Conservation (phyloP, 2,888 invertebrate genomes). For the Catocala nupta region DNA sequence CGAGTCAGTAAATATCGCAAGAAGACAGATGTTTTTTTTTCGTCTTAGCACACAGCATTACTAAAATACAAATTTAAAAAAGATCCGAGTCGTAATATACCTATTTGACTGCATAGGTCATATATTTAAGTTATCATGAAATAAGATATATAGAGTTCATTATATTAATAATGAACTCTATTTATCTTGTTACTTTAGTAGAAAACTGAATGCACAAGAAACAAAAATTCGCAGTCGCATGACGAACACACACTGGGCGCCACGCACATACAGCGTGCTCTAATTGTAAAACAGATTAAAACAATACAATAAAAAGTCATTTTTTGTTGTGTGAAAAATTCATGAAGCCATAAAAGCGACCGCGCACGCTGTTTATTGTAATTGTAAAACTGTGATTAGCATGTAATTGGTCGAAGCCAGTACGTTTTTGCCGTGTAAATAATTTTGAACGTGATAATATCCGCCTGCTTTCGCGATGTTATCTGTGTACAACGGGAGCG, state of each 20-base stretch:
- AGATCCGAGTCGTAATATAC: too few relatives aligned
- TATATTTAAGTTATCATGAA: too few relatives aligned
- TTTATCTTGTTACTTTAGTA: too few relatives aligned
- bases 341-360: slow-evolving; percentile 55
- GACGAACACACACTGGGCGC: slow-evolving; percentile 4
- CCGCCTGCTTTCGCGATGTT: slow-evolving; percentile 59
- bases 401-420: slow-evolving; percentile 69
- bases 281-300: slow-evolving; percentile 15
- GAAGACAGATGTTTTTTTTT: too few relatives aligned
- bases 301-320: slow-evolving; percentile 16
- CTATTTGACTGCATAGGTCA: too few relatives aligned
- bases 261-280: slow-evolving; percentile 43
- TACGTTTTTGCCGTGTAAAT: slow-evolving; percentile 65
- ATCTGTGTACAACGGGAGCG: slow-evolving; percentile 55
- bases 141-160: too few relatives aligned
- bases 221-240: background rate
- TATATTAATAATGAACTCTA: too few relatives aligned
- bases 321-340: slow-evolving; percentile 55
- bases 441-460: slow-evolving; percentile 61
- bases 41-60: too few relatives aligned
- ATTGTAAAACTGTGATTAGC: slow-evolving; percentile 76
- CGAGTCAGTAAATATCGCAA: too few relatives aligned
- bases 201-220: too few relatives aligned
- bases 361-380: slow-evolving; percentile 59
- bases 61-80: too few relatives aligned